Conservation (phyloP, 2,113 vertebrate species). For the Rhinogobius similis region DNA sequence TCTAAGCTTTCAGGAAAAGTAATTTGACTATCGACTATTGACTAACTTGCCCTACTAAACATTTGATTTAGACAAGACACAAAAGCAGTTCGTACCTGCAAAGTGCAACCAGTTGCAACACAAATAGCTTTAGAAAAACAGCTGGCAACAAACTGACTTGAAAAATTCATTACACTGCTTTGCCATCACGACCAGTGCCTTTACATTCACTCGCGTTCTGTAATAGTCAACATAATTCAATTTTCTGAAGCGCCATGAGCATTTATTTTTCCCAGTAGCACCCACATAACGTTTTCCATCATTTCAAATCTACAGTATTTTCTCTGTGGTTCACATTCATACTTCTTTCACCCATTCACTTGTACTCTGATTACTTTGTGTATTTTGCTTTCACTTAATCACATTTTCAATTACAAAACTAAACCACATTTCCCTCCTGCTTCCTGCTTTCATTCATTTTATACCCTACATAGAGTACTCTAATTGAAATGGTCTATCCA, state of each 20-base stretch:
- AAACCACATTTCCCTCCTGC: not conserved
- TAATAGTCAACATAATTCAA: not conserved
- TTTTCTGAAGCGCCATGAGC: not conserved
- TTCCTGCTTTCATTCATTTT: not conserved
- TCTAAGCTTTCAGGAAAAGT: too few relatives aligned
- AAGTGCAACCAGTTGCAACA: not conserved
- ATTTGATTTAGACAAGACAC: too few relatives aligned
- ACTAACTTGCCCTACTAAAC: too few relatives aligned
- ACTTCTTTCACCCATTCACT: not conserved
- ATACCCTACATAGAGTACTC: not conserved
- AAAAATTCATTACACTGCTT: not conserved
- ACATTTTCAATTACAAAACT: slow-evolving; percentile 2
- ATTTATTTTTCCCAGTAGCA: not conserved
- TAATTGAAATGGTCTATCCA: slow-evolving; percentile 8
- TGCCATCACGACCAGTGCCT: not conserved
- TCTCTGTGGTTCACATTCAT: not conserved
- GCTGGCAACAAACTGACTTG: not conserved
- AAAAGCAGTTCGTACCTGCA: too few relatives aligned
- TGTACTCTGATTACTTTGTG: not conserved
- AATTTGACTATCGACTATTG: too few relatives aligned
- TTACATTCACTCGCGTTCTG: not conserved
- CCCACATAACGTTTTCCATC: not conserved
- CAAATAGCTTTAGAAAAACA: not conserved
- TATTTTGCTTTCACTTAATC: slow-evolving; percentile 3
- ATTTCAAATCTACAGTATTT: not conserved